These are phyloP conservation scores for Basileuterus tristriatus DNA, from an alignment of 2,797 vertebrate species.

Conservation along the genomic window DNA sequence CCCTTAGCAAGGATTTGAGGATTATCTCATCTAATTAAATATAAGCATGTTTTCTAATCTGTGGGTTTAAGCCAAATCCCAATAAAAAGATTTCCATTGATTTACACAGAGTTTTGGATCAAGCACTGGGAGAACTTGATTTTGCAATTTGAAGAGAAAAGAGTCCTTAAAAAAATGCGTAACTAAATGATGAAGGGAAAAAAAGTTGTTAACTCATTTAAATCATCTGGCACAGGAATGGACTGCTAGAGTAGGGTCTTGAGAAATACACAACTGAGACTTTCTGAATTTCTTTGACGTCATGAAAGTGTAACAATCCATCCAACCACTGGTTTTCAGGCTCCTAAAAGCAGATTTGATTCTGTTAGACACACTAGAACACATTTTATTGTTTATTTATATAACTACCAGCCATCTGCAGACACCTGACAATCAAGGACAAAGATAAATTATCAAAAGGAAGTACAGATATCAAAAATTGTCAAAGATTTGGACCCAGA, in stretches of 20 bases:
- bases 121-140: not conserved
- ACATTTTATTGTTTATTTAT: not conserved
- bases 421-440: not conserved
- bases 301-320: not conserved
- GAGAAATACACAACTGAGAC: not conserved
- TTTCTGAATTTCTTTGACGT: not conserved
- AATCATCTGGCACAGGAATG: not conserved
- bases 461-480: not conserved
- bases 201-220: not conserved
- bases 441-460: not conserved
- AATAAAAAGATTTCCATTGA: conserved; percentile 56
- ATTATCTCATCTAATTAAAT: conserved; percentile 65
- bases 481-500: not conserved
- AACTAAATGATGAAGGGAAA: not conserved
- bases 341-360: not conserved
- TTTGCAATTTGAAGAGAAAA: not conserved
- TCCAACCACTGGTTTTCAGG: not conserved
- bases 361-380: not conserved
- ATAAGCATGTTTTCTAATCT: conserved; percentile 55
- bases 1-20: conserved; percentile 55
- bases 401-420: not conserved
- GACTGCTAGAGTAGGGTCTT: not conserved
- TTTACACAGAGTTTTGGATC: not conserved
- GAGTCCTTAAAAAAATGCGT: not conserved
- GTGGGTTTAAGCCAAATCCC: conserved; percentile 24